A percentile compares a stretch with the other conserved stretches of the same genome.
Evolutionary conservation across 1,140 invertebrate genomes (phyloP).

Genomic region (Trichonephila clavata): DNA sequence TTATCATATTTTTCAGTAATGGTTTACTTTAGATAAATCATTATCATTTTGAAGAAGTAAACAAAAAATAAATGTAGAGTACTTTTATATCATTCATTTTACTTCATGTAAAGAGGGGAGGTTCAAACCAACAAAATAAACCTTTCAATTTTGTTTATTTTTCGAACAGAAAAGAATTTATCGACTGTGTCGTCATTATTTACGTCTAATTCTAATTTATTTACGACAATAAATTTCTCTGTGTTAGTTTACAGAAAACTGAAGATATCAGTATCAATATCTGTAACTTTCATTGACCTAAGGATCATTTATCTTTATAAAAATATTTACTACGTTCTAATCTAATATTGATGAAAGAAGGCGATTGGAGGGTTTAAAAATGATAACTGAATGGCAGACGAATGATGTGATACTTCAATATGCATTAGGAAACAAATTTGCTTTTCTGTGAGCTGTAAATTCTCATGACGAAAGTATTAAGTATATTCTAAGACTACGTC

Average conservation of each 20-base stretch:
- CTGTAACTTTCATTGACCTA: conserved; percentile 5
- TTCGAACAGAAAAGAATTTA: neutral
- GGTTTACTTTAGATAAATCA: no score
- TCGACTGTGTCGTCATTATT: neutral
- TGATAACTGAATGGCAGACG: neutral
- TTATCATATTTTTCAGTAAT: no score
- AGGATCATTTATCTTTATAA: neutral
- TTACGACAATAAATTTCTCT: neutral
- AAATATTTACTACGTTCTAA: conserved; percentile 5
- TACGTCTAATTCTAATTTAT: neutral
- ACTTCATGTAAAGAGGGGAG: no score
- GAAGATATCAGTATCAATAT: neutral
- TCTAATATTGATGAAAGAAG: neutral
- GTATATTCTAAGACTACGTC: no score
- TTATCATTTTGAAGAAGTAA: no score
- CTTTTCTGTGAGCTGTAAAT: no score
- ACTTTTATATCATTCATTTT: no score
- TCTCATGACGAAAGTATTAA: no score
- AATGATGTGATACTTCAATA: neutral
- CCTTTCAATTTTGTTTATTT: neutral
- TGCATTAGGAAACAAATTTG: no score
- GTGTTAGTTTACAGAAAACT: neutral
- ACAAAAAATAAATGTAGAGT: no score
- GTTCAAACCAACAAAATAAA: neutral
- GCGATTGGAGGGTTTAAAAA: neutral